Evolutionary conservation across 2,888 invertebrate species (phyloP), one percentile per base, ranked within the genome.

Genomic region (Clitarchus hookeri): DNA sequence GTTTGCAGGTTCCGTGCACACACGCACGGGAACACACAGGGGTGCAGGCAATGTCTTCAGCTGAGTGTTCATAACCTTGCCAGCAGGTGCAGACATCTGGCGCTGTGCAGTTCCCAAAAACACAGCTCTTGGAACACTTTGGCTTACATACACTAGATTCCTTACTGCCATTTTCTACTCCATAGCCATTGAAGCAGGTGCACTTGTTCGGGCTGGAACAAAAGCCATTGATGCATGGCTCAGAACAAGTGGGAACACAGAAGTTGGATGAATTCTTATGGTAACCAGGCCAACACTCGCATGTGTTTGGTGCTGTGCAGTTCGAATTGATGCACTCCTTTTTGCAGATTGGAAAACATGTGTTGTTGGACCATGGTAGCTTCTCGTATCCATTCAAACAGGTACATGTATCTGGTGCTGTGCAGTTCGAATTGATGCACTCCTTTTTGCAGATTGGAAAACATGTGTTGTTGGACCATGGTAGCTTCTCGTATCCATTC

Each of bases 351-450:
- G 89, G 85, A 77, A 85, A 82, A n/a, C 83, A 86, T 87, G 88
- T 53, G 84, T 48, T 11, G 23, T 27, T 27, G 27, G 12, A 53
- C 54, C 79, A 85, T 19, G 53, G 36, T 1, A 84, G 85, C 89
- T 95, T 95, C 85, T 92, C 91, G 90, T 92, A 96, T 0, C 96
- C 96, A 0, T 93, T 92, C 89, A 95, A 94, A 89, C 96, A 96
- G 87, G 95, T 93, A 90, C 96, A 96, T 89, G 95, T 93, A 90
- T 95, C 95, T 0, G 96, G 96, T 0, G 94, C 94, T 0, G 95
- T 94, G 36, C 91, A 91, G 23, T 85, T 85, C 4, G 54, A 65
- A 27, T 86, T 86, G 16, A 83, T 91, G 48, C 87, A 88, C 23
- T 87, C 87, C 8, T 79, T 87, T n/a, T 77, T 78, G 84, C 84